phyloP scores from a whole-genome alignment of 2,113 vertebrate species.

The Psilopsiagon aymara region DNA sequence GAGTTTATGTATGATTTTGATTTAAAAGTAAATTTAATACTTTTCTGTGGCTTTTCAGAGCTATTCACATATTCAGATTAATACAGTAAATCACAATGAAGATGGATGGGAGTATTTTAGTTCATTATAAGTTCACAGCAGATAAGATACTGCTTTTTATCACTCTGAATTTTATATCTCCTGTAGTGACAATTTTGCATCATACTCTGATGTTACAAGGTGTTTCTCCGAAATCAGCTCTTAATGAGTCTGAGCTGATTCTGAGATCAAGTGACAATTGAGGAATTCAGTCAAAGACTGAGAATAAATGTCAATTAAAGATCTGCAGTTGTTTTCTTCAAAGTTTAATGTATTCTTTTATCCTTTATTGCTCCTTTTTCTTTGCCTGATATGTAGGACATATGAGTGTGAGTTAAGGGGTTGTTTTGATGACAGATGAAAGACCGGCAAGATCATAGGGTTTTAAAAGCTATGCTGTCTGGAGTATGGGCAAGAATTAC shows the following conservation, averaged over 20 bases:
- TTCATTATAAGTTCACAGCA: not conserved
- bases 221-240: not conserved
- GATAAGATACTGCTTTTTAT: not conserved
- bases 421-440: not conserved
- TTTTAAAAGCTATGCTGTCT: not conserved
- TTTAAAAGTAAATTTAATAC: not conserved
- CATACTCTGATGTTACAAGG: not conserved
- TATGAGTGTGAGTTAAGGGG: not conserved
- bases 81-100: not conserved
- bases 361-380: not conserved
- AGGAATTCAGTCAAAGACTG: not conserved
- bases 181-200: not conserved
- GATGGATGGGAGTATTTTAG: not conserved
- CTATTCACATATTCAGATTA: not conserved
- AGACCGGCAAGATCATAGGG: not conserved
- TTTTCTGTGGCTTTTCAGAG: not conserved
- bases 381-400: not conserved
- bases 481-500: not conserved
- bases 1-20: not conserved
- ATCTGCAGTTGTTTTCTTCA: not conserved
- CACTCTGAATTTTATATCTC: not conserved
- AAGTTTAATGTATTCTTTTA: not conserved
- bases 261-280: not conserved
- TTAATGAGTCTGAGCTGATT: not conserved
- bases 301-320: not conserved